These are phyloP conservation scores for Caerostris extrusa DNA, from an alignment of 1,140 invertebrate species.

Conservation along the genomic window DNA sequence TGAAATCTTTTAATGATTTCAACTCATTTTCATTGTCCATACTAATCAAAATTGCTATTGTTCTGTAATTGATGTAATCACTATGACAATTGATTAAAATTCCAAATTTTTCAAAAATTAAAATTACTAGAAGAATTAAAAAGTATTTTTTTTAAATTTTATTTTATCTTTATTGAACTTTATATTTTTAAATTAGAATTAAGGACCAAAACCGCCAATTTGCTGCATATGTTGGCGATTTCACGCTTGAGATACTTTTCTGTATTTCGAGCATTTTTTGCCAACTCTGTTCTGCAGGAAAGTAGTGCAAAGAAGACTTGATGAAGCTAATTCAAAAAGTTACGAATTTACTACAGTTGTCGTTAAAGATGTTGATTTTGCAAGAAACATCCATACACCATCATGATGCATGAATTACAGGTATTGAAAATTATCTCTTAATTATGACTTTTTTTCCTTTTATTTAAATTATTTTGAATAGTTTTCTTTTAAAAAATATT, in stretches of 20 bases:
- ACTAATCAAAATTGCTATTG: too few species aligned
- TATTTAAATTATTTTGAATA: background rate
- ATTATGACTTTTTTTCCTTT: background rate
- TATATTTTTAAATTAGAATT: background rate
- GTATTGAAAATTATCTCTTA: background rate
- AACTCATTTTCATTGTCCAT: too few species aligned
- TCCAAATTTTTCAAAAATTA: too few species aligned
- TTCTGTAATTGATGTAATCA: too few species aligned
- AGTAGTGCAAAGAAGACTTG: background rate
- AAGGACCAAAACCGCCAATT: constrained; percentile 1
- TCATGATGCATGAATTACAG: background rate
- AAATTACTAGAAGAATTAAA: too few species aligned
- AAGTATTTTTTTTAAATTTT: too few species aligned
- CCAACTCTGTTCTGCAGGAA: background rate
- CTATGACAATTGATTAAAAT: too few species aligned
- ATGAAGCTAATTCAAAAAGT: background rate
- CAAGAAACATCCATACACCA: background rate
- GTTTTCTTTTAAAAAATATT: background rate
- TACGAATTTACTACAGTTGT: background rate
- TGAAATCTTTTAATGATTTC: too few species aligned
- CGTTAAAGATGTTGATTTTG: background rate
- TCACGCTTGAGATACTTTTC: constrained; percentile 25
- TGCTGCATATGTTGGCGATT: constrained; percentile 14
- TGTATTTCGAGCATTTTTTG: constrained; percentile 37
- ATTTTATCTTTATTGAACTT: too few species aligned